Conservation (phyloP, 1,140 invertebrate genomes). For the Dreissena polymorpha region DNA sequence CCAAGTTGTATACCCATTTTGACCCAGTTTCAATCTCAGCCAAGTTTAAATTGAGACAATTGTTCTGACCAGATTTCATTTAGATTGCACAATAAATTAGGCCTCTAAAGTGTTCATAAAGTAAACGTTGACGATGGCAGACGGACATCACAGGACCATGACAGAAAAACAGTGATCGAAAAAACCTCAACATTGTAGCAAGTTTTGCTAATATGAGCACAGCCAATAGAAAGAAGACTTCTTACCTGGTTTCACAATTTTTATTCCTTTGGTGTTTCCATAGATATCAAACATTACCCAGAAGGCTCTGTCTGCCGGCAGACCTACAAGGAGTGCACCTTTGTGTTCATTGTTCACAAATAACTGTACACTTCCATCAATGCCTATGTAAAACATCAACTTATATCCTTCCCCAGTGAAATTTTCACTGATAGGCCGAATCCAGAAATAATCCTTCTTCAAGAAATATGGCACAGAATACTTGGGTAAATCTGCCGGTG, state of each 20-base stretch:
- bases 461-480: slow-evolving; percentile 77
- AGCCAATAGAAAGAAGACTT: too few relatives aligned
- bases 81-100: too few relatives aligned
- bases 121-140: too few relatives aligned
- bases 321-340: slow-evolving; percentile 72
- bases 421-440: slow-evolving; percentile 72
- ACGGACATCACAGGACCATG: too few relatives aligned
- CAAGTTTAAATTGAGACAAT: too few relatives aligned
- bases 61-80: too few relatives aligned
- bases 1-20: too few relatives aligned
- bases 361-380: slow-evolving; percentile 75
- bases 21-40: too few relatives aligned
- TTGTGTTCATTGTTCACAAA: slow-evolving; percentile 79
- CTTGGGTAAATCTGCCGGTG: slow-evolving; percentile 68
- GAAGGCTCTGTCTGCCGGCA: slow-evolving; percentile 74
- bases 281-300: slow-evolving; percentile 79
- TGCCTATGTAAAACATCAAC: slow-evolving; percentile 76
- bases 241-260: slow-evolving; percentile 77
- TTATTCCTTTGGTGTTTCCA: slow-evolving; percentile 77
- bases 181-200: too few relatives aligned
- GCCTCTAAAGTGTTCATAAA: too few relatives aligned
- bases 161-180: too few relatives aligned
- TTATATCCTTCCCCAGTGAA: slow-evolving; percentile 67
- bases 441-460: slow-evolving; percentile 77
- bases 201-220: too few relatives aligned